Conservation (phyloP, 2,113 vertebrate genomes). For the Pterocles burchelli region DNA sequence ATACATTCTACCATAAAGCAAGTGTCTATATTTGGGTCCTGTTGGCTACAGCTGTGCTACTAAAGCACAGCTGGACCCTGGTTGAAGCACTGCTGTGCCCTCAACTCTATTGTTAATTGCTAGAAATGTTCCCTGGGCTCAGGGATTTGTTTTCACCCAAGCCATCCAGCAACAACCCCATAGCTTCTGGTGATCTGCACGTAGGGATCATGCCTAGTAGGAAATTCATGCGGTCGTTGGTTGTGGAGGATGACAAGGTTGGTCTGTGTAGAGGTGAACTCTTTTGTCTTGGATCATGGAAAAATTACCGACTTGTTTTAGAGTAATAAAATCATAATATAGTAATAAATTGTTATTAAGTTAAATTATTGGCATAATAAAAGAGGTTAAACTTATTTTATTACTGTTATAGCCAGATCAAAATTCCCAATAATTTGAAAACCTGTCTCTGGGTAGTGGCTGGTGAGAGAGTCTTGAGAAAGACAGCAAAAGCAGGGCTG, state of each 20-base stretch:
- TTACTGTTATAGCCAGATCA: neutral
- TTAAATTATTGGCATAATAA: neutral
- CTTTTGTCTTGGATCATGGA: neutral
- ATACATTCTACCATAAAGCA: neutral
- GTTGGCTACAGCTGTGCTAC: neutral
- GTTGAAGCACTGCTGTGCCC: neutral
- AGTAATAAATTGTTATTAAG: neutral
- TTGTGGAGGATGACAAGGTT: neutral
- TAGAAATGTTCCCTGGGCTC: neutral
- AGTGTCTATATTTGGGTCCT: neutral
- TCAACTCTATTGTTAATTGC: neutral
- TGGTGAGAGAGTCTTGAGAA: neutral
- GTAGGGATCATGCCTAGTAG: neutral
- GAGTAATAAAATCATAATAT: neutral
- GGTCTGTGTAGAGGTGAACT: neutral
- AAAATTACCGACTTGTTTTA: neutral
- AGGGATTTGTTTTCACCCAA: accelerated
- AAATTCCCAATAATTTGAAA: neutral
- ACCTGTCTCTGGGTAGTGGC: neutral
- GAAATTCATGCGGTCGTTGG: neutral
- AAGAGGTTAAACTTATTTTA: neutral
- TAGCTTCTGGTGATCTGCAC: neutral
- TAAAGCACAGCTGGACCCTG: neutral
- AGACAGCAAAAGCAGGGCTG: neutral
- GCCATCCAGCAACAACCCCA: neutral